A percentile compares a stretch with the other conserved stretches of the same genome.
Evolutionary conservation across 2,888 invertebrate genomes (phyloP).

Genomic region (Lagria hirta): DNA sequence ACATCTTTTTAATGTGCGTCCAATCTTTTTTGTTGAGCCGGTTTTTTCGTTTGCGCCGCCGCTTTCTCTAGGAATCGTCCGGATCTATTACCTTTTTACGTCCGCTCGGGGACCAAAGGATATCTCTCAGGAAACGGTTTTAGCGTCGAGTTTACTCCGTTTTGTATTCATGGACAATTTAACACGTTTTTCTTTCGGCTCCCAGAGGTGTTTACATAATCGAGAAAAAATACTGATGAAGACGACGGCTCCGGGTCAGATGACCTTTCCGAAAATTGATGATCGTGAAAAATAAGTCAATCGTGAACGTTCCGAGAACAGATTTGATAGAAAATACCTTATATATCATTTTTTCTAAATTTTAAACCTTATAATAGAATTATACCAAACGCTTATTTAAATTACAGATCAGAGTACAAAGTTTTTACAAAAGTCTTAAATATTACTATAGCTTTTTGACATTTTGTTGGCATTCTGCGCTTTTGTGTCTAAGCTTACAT

Average conservation of each 20-base stretch:
- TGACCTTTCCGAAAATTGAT: too few species aligned
- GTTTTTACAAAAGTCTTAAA: too few species aligned
- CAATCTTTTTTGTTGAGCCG: slow-evolving; percentile 18
- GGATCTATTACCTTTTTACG: slow-evolving; percentile 24
- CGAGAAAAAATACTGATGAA: slow-evolving; percentile 10
- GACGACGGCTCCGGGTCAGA: slow-evolving; percentile 4
- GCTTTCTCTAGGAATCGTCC: slow-evolving; percentile 9
- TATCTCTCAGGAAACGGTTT: slow-evolving; percentile 22
- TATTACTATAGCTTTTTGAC: too few species aligned
- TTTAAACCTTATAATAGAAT: too few species aligned
- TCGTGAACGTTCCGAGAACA: too few species aligned
- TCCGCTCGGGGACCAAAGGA: slow-evolving; percentile 17
- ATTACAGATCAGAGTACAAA: too few species aligned
- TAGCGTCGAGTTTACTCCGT: slow-evolving; percentile 22
- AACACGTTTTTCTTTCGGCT: slow-evolving; percentile 21
- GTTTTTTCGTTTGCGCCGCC: slow-evolving; percentile 1
- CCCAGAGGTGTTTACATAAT: slow-evolving; percentile 22
- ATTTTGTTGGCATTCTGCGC: too few species aligned
- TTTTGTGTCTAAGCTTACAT: too few species aligned
- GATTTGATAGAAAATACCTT: too few species aligned
- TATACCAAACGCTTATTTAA: too few species aligned
- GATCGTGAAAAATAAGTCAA: too few species aligned
- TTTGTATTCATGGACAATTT: slow-evolving; percentile 27
- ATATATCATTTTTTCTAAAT: too few species aligned
- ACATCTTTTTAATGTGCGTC: slow-evolving; percentile 20